Percentiles rank a stretch among this genome's conserved stretches.
Conservation (phyloP, 2,113 vertebrate genomes). For the Gymnogyps californianus region DNA sequence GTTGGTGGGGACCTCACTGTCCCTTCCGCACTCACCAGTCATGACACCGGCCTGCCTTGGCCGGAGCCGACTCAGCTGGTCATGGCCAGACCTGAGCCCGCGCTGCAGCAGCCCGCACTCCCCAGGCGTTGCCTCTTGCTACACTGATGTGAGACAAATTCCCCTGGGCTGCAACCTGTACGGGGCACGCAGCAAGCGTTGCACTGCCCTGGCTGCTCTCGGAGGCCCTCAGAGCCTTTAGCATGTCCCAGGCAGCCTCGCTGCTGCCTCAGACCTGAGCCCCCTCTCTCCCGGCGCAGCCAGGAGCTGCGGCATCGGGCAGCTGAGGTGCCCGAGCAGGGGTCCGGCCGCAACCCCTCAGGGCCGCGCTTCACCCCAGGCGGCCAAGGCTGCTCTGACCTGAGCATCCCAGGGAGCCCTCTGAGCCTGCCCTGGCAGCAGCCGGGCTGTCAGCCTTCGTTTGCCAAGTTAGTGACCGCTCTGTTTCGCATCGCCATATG, state of each 20-base stretch:
- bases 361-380: neutral
- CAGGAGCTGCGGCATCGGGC: neutral
- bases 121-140: neutral
- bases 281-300: rapidly evolving
- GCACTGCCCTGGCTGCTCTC: neutral
- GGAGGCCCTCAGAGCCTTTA: neutral
- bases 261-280: neutral
- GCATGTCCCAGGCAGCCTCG: neutral
- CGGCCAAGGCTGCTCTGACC: neutral
- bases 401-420: neutral
- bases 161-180: neutral
- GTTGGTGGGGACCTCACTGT: neutral
- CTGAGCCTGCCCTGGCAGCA: neutral
- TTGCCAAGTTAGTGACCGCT: neutral
- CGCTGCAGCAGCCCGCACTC: neutral
- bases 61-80: too few relatives aligned
- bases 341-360: too few relatives aligned
- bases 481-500: neutral
- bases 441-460: neutral
- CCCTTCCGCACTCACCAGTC: neutral
- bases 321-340: neutral
- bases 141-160: too few relatives aligned
- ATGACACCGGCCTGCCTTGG: neutral
- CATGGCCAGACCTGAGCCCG: neutral
- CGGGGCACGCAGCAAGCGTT: neutral